Evolutionary conservation across 2,113 vertebrate genomes (phyloP).

Genomic region (Sciurus niger): DNA sequence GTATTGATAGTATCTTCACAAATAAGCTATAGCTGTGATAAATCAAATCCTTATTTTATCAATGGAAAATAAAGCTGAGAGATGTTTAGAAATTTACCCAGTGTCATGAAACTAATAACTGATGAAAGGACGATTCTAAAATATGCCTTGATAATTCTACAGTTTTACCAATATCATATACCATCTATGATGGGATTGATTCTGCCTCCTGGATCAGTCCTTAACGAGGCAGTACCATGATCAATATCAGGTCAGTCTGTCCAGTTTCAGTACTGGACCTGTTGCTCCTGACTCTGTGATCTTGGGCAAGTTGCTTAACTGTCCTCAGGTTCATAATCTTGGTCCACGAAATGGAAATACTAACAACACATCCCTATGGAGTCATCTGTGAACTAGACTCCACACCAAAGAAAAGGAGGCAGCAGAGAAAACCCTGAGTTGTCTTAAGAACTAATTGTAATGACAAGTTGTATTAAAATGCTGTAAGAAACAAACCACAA

Average conservation of each 20-base stretch:
- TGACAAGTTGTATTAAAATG: not conserved
- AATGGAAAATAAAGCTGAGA: conserved; percentile 1
- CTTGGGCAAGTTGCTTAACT: not conserved
- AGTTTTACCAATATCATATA: not conserved
- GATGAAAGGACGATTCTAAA: not conserved
- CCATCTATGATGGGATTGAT: not conserved
- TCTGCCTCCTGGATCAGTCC: not conserved
- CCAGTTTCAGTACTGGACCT: not conserved
- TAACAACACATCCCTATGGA: not conserved
- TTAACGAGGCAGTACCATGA: not conserved
- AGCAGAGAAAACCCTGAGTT: not conserved
- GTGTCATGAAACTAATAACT: not conserved
- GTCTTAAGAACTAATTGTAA: not conserved
- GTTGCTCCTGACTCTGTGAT: not conserved
- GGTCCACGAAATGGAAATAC: not conserved
- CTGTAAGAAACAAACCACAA: too few species aligned
- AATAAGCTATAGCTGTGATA: not conserved
- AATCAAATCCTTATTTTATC: not conserved
- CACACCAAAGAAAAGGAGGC: not conserved
- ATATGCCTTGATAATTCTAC: not conserved
- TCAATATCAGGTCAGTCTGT: not conserved
- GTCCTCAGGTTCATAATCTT: not conserved
- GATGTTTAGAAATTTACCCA: not conserved
- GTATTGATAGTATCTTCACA: not conserved
- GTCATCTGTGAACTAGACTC: not conserved